phyloP scores from a whole-genome alignment of 2,797 vertebrate species.

The Botia almorhae region DNA sequence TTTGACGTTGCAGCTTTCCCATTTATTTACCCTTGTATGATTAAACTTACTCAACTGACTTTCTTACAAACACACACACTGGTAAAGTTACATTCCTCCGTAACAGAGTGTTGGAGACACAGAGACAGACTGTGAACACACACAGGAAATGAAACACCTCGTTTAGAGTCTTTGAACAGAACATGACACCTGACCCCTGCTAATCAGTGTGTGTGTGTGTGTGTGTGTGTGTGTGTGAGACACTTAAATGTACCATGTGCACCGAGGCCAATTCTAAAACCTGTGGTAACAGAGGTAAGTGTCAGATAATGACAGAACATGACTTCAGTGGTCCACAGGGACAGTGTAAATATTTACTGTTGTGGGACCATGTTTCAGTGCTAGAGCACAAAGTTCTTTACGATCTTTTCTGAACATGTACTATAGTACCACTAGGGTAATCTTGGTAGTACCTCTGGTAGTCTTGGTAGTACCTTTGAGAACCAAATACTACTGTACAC shows the following conservation, averaged over 20 bases:
- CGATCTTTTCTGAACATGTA: neutral
- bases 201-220: constrained; percentile 33
- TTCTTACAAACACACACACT: constrained; percentile 14
- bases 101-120: constrained; percentile 31
- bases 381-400: too few species aligned
- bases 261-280: constrained; percentile 3
- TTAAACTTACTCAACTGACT: neutral
- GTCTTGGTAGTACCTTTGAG: too few species aligned
- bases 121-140: constrained; percentile 33
- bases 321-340: constrained; percentile 4
- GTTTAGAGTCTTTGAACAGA: constrained; percentile 49
- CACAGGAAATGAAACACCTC: constrained; percentile 63
- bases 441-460: neutral
- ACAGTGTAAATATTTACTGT: neutral
- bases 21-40: neutral
- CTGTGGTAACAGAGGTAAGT: constrained; percentile 18
- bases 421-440: neutral
- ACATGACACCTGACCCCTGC: constrained; percentile 23
- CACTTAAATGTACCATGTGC: neutral
- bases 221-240: neutral
- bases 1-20: neutral
- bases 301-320: constrained; percentile 29
- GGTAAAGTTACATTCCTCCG: constrained; percentile 27
- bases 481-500: too few species aligned
- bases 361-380: neutral